phyloP scores from a whole-genome alignment of 2,888 invertebrate species.

The Apamea crenata region DNA sequence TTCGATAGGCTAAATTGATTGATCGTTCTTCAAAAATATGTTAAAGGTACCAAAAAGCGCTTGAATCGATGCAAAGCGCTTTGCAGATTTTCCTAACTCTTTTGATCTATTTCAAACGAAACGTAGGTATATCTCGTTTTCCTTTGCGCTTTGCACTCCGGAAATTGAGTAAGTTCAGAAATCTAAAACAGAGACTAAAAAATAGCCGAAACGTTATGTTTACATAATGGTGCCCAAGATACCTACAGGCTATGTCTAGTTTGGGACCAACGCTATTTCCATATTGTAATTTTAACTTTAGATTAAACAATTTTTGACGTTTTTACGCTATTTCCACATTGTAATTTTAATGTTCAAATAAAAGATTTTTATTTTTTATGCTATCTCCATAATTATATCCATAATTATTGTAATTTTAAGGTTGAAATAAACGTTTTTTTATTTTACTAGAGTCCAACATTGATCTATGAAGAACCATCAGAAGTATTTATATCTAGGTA shows the following conservation, averaged over 20 bases:
- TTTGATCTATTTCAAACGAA: not conserved
- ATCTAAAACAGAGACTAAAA: not conserved
- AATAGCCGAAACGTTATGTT: not conserved
- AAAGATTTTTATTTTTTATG: not conserved
- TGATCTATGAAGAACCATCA: not conserved
- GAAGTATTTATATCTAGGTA: not conserved
- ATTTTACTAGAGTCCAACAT: not conserved
- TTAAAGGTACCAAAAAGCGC: not conserved
- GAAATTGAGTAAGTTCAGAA: slow-evolving; percentile 6
- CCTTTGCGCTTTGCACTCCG: not conserved
- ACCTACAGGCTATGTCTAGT: not conserved
- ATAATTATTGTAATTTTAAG: not conserved
- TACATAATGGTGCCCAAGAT: not conserved
- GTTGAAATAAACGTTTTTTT: not conserved
- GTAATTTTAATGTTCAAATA: not conserved
- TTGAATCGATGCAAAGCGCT: slow-evolving; percentile 8
- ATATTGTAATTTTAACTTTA: not conserved
- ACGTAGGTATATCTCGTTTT: not conserved
- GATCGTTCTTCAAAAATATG: not conserved
- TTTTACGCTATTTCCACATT: not conserved
- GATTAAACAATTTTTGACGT: not conserved
- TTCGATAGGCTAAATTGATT: not conserved
- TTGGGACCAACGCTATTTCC: not conserved
- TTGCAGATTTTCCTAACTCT: not conserved
- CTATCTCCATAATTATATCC: too few relatives aligned